These are phyloP conservation scores for Nannoperca australis DNA, from an alignment of 2,797 vertebrate genomes.

Conservation along the genomic window DNA sequence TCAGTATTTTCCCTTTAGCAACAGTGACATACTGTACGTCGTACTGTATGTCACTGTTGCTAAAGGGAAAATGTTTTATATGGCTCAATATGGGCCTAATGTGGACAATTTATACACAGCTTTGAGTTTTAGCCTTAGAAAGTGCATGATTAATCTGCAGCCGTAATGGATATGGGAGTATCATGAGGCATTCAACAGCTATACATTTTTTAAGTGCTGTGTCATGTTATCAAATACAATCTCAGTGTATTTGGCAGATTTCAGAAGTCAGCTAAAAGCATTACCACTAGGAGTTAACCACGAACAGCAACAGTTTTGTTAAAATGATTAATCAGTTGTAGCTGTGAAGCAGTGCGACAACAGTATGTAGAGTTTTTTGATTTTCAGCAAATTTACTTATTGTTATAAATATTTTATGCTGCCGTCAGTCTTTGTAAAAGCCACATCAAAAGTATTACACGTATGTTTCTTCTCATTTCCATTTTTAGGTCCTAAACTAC, in stretches of 20 bases:
- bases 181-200: conserved; percentile 12
- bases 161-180: conserved; percentile 39
- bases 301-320: conserved; percentile 15
- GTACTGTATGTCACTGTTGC: background rate
- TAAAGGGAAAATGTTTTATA: background rate
- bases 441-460: conserved; percentile 53
- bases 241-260: conserved; percentile 8
- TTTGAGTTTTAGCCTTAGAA: conserved; percentile 8
- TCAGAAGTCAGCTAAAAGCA: conserved; percentile 29
- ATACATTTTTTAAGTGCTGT: conserved; percentile 24
- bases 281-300: background rate
- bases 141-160: conserved; percentile 37
- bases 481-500: conserved; percentile 71
- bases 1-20: too few species aligned
- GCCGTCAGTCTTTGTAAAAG: conserved; percentile 64
- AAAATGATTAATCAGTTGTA: conserved; percentile 38
- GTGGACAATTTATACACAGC: background rate
- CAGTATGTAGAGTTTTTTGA: conserved; percentile 38
- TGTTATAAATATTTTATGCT: conserved; percentile 64
- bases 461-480: conserved; percentile 58
- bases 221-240: conserved; percentile 29
- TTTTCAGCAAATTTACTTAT: conserved; percentile 65
- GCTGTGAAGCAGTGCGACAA: conserved; percentile 24
- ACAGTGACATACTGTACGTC: too few species aligned
- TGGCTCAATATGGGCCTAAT: background rate